Base-by-base conservation (phyloP, 2,888 invertebrate genomes). In the Amphimallon solstitiale region DNA sequence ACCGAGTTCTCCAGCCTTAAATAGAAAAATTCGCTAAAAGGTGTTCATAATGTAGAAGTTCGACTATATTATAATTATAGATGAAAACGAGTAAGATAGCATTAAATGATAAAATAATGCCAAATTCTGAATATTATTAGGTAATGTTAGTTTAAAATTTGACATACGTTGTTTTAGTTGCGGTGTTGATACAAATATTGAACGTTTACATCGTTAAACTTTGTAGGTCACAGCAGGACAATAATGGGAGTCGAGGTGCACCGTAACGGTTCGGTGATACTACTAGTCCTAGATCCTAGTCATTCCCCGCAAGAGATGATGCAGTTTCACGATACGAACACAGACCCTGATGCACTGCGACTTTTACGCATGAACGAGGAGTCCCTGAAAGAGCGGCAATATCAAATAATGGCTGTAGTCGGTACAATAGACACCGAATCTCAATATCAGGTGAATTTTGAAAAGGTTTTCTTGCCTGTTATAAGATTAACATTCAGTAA, bases 141-240 rank as follows among this genome's bases (percentile, higher is more conserved):
- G n/a, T n/a, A n/a, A n/a, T n/a, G n/a, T n/a, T n/a, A n/a, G n/a
- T n/a, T n/a, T n/a, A n/a, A n/a, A n/a, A n/a, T n/a, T n/a, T n/a
- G n/a, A n/a, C n/a, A n/a, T n/a, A n/a, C n/a, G n/a, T 40, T 43
- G 10, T 40, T 43, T 15, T 15, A 19, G 15, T 45, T 45, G 9
- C 37, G 0, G 9, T 4, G 10, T 60, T 9, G 4, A 15, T 37
- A 14, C 35, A n/a, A 2, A n/a, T 35, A 10, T n/a, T 1, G 12
- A 14, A 46, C 15, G 15, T 14, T 5, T 14, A 46, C 2, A 46
- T 43, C 3, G 15, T 12, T 46, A 49, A 46, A 48, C 46, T 19
- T 73, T n/a, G n/a, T n/a, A n/a, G 94, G 94, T 73, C 95, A 96
- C 79, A 95, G 94, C 71, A 86, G 95, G 74, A 95, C 95, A 45